phyloP scores from a whole-genome alignment of 2,888 invertebrate genomes.

The Ochropacha duplaris region DNA sequence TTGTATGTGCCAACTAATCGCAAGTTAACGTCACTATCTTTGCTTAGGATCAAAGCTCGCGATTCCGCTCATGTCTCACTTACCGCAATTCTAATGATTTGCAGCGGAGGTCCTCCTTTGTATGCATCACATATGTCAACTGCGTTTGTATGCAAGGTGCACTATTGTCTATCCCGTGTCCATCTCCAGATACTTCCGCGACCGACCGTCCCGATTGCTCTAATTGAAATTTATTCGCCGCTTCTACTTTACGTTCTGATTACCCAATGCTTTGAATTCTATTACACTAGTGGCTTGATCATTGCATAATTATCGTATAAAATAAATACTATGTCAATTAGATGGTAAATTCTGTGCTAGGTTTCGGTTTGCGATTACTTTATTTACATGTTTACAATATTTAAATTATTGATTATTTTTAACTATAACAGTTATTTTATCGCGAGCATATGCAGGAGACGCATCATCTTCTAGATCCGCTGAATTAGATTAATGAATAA shows the following conservation, averaged over 20 bases:
- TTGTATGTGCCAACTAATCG: slow-evolving; percentile 57
- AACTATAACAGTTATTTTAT: neutral
- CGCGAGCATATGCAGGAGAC: neutral
- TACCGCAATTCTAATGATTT: slow-evolving; percentile 79
- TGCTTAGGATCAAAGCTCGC: slow-evolving; percentile 57
- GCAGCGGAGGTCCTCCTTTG: slow-evolving; percentile 72
- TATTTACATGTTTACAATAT: neutral
- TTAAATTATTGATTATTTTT: neutral
- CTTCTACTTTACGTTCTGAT: slow-evolving; percentile 47
- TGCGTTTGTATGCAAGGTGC: slow-evolving; percentile 62
- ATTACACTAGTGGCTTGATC: slow-evolving; percentile 3
- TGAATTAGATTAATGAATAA: slow-evolving; percentile 60
- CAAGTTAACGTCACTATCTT: slow-evolving; percentile 65
- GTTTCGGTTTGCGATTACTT: neutral
- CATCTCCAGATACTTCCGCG: slow-evolving; percentile 71
- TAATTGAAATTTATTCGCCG: slow-evolving; percentile 76
- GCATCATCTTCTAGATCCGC: slow-evolving; percentile 4
- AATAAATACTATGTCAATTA: slow-evolving; percentile 3
- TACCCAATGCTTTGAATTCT: slow-evolving; percentile 42
- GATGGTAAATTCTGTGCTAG: neutral
- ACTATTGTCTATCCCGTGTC: slow-evolving; percentile 56
- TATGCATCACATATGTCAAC: slow-evolving; percentile 61
- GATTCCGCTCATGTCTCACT: slow-evolving; percentile 77
- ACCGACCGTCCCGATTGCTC: slow-evolving; percentile 64
- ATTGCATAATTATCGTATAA: slow-evolving; percentile 3